Percentiles rank a stretch among this genome's conserved stretches.
These are phyloP conservation scores for Aspidiotus destructor DNA, from an alignment of 2,888 invertebrate species.

Conservation along the genomic window DNA sequence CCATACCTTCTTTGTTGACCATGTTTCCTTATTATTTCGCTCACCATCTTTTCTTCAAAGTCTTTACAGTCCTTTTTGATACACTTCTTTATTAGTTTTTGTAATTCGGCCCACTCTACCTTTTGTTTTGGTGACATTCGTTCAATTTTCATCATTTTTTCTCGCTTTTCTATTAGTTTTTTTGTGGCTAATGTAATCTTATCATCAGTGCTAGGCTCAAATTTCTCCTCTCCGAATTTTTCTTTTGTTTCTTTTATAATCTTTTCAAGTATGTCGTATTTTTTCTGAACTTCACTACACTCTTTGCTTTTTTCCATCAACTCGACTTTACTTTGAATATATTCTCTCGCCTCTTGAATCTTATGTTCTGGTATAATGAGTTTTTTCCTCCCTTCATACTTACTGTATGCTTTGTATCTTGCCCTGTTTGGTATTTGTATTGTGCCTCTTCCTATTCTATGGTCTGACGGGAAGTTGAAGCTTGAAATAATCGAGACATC, in stretches of 20 bases:
- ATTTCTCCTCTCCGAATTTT: neutral
- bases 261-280: neutral
- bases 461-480: constrained; percentile 1
- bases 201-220: neutral
- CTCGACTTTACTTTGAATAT: no score
- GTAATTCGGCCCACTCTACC: neutral
- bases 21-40: neutral
- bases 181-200: neutral
- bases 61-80: neutral
- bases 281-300: neutral
- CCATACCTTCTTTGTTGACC: neutral
- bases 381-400: neutral
- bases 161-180: neutral
- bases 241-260: neutral
- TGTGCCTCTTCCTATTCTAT: neutral
- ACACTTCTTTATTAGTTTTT: neutral
- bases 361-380: no score
- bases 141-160: neutral
- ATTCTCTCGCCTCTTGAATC: no score
- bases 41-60: neutral
- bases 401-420: constrained; percentile 1
- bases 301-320: neutral
- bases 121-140: neutral
- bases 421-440: neutral
- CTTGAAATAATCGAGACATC: neutral